A percentile compares a stretch with the other conserved stretches of the same genome.
phyloP scores from a whole-genome alignment of 1,140 invertebrate genomes.

The Rhopalosiphum maidis region DNA sequence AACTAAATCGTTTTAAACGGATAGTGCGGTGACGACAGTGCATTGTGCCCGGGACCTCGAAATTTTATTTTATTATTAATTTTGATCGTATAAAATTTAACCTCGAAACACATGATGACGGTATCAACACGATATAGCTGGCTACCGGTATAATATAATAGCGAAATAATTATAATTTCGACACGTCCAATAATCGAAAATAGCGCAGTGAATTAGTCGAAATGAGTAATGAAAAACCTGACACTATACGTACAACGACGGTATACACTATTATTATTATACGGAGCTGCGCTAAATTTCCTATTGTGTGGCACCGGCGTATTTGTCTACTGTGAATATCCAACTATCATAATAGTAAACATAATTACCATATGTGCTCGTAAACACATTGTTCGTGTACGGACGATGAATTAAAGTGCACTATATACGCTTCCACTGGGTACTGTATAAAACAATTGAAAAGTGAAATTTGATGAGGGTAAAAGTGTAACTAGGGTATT shows the following conservation, averaged over 20 bases:
- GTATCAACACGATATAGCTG: neutral
- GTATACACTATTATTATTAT: too few relatives aligned
- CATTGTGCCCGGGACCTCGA: neutral
- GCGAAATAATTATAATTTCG: neutral
- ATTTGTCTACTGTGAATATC: neutral
- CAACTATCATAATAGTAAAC: neutral
- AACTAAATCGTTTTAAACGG: neutral
- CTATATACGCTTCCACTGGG: neutral
- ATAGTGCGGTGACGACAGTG: neutral
- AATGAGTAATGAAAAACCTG: neutral
- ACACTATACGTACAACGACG: neutral
- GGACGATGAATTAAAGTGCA: neutral
- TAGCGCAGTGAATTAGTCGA: neutral
- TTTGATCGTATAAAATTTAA: neutral
- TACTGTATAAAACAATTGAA: constrained; percentile 21
- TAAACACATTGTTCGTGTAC: neutral
- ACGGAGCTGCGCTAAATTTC: neutral
- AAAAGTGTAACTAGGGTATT: constrained; percentile 34
- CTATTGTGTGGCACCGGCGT: neutral
- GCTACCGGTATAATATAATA: neutral
- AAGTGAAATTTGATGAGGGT: constrained; percentile 29
- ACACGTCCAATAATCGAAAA: constrained; percentile 3
- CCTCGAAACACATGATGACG: neutral
- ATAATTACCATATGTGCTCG: constrained; percentile 3
- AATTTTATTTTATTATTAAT: neutral